Conservation (phyloP, 2,888 invertebrate species). For the Sepiola atlantica region DNA sequence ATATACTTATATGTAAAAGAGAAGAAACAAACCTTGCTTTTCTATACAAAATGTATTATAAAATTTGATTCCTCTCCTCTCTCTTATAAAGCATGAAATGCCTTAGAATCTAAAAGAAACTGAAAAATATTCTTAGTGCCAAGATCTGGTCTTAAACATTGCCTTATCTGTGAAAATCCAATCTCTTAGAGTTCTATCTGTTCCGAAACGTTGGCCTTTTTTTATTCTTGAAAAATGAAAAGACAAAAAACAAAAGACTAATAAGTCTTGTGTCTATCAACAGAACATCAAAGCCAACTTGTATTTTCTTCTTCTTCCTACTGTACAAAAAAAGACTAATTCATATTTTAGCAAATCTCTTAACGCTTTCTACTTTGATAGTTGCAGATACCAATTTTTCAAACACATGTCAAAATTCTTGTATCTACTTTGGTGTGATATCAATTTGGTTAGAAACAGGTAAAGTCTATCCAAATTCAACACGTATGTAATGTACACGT, state of each 20-base stretch:
- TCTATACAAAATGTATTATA: neutral
- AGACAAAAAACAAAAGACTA: neutral
- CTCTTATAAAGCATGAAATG: constrained; percentile 4
- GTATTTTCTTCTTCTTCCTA: neutral
- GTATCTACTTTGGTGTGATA: constrained; percentile 32
- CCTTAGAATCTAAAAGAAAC: neutral
- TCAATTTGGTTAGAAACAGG: neutral
- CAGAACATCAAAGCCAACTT: neutral
- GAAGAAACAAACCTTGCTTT: neutral
- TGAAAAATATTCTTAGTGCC: neutral
- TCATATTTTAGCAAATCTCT: neutral
- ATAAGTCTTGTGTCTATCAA: neutral
- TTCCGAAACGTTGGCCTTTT: neutral
- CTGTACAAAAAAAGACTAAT: constrained; percentile 4
- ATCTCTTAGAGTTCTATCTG: neutral
- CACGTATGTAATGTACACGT: neutral
- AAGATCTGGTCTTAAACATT: constrained; percentile 8
- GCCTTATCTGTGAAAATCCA: constrained; percentile 32
- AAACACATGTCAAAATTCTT: neutral
- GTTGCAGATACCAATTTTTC: neutral
- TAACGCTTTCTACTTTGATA: neutral
- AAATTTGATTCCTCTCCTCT: neutral
- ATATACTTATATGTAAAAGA: too few relatives aligned
- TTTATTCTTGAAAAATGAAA: neutral
- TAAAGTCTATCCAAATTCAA: neutral